Conservation (phyloP, 2,888 invertebrate species). For the Unio delphinus region DNA sequence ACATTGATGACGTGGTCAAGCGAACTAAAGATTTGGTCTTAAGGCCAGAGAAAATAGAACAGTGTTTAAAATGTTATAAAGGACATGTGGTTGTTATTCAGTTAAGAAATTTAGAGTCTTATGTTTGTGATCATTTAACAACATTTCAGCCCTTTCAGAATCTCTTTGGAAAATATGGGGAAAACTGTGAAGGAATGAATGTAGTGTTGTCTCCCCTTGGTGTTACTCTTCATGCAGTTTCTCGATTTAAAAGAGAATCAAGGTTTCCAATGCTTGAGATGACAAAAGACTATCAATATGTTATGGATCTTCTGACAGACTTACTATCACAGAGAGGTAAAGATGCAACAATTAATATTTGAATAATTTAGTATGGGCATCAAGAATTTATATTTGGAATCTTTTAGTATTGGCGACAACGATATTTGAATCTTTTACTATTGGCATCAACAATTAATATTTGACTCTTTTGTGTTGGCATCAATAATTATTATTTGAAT, state of each 20-base stretch:
- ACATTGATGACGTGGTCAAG: constrained; percentile 11
- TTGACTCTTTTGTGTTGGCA: too few species aligned
- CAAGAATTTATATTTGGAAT: too few species aligned
- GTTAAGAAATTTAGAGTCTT: constrained; percentile 28
- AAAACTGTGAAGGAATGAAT: constrained; percentile 17
- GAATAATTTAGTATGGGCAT: too few species aligned
- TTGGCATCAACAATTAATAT: too few species aligned
- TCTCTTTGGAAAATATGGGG: constrained; percentile 13
- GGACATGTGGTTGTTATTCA: constrained; percentile 30
- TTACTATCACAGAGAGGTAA: constrained; percentile 1
- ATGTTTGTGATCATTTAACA: constrained; percentile 36
- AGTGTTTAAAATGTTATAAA: constrained; percentile 4
- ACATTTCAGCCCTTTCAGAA: constrained; percentile 33
- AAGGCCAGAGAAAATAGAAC: neutral
- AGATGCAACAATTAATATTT: neutral
- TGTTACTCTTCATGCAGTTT: constrained; percentile 14
- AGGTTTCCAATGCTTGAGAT: constrained; percentile 8
- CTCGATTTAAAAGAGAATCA: constrained; percentile 19
- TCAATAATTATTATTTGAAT: too few species aligned
- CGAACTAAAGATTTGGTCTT: neutral
- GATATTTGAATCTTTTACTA: too few species aligned
- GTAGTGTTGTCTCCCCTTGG: constrained; percentile 17
- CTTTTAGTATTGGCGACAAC: too few species aligned
- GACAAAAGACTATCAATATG: constrained; percentile 6
- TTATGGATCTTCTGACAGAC: constrained; percentile 10